Evolutionary conservation across 2,888 invertebrate genomes (phyloP).

Genomic region (Kryphioiulus occultus): DNA sequence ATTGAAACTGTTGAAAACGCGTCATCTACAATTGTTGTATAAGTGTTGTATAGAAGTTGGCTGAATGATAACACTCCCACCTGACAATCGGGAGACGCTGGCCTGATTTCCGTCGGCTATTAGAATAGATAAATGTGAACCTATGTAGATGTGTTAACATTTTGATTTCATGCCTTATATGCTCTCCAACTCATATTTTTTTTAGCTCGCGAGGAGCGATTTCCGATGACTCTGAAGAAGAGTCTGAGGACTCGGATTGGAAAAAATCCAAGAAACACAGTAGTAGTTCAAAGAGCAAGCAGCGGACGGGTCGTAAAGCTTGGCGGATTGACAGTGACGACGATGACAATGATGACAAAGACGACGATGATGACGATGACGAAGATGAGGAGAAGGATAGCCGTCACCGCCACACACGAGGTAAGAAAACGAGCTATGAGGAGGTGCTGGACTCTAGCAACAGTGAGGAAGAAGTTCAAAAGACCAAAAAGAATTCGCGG

Average conservation of each 20-base stretch:
- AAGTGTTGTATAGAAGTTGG: too few species aligned
- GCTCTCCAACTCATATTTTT: neutral
- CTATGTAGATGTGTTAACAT: too few species aligned
- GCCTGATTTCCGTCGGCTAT: too few species aligned
- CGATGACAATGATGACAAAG: too few species aligned
- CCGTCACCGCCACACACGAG: slow-evolving; percentile 67
- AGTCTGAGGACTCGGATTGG: slow-evolving; percentile 56
- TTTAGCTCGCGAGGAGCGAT: neutral
- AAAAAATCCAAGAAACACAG: slow-evolving; percentile 32
- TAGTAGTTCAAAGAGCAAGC: neutral
- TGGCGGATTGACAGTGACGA: slow-evolving; percentile 52
- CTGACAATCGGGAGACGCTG: too few species aligned
- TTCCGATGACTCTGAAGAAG: slow-evolving; percentile 56
- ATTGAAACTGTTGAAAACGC: too few species aligned
- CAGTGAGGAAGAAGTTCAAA: slow-evolving; percentile 41
- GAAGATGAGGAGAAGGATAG: slow-evolving; percentile 63
- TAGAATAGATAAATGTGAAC: too few species aligned
- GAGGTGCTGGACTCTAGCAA: slow-evolving; percentile 68
- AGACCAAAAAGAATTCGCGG: slow-evolving; percentile 47
- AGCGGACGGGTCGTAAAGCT: neutral
- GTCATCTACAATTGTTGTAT: too few species aligned
- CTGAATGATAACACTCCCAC: too few species aligned
- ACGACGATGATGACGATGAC: slow-evolving; percentile 50
- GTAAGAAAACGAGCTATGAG: slow-evolving; percentile 78
- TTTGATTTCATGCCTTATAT: neutral